Evolutionary conservation across 2,797 vertebrate genomes (phyloP).

Genomic region (Brachyrhaphis roseni): DNA sequence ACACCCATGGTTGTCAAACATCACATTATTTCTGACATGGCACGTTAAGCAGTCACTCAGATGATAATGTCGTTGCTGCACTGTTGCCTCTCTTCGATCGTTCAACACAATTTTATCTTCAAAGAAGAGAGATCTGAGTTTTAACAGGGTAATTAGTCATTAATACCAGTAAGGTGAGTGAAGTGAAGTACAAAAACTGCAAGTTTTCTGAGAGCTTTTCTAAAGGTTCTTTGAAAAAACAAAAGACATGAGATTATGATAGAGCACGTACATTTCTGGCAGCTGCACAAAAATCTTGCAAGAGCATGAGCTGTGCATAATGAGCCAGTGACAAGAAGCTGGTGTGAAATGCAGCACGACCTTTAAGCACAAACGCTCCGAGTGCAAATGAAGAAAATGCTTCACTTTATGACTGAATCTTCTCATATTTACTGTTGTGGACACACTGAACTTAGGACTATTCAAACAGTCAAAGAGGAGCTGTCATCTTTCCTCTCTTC

Average conservation of each 20-base stretch:
- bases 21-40: slow-evolving; percentile 36
- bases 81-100: not conserved
- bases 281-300: slow-evolving; percentile 47
- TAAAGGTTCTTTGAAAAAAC: slow-evolving; percentile 25
- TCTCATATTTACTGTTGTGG: slow-evolving; percentile 44
- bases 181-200: slow-evolving; percentile 19
- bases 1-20: slow-evolving; percentile 45
- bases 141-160: not conserved
- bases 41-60: slow-evolving; percentile 18
- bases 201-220: slow-evolving; percentile 18
- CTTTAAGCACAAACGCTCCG: slow-evolving; percentile 46
- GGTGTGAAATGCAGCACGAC: slow-evolving; percentile 65
- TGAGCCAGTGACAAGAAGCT: slow-evolving; percentile 59
- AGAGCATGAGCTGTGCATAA: slow-evolving; percentile 52
- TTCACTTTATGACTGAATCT: slow-evolving; percentile 68
- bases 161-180: not conserved
- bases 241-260: slow-evolving; percentile 35
- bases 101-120: not conserved
- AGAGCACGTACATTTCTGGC: slow-evolving; percentile 46
- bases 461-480: slow-evolving; percentile 42
- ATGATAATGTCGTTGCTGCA: slow-evolving; percentile 2
- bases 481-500: slow-evolving; percentile 6
- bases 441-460: slow-evolving; percentile 43
- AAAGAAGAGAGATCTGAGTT: slow-evolving; percentile 4
- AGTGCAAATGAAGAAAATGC: slow-evolving; percentile 78